Percentiles rank a stretch among this genome's conserved stretches.
Evolutionary conservation across 2,113 vertebrate species (phyloP).

Genomic region (Pelmatolapia mariae): DNA sequence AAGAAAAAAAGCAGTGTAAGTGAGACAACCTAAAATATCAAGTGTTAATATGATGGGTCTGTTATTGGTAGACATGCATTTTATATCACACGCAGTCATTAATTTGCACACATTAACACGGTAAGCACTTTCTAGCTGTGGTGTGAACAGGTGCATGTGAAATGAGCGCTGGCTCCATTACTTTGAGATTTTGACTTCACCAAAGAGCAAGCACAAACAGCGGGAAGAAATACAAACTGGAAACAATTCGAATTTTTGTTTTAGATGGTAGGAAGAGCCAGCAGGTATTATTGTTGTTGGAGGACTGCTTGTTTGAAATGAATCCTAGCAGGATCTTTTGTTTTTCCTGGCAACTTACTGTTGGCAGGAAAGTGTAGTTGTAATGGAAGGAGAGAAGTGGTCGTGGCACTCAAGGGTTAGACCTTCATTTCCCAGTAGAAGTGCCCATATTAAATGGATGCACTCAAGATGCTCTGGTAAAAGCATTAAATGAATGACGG

Average conservation of each 20-base stretch:
- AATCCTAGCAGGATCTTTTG: not conserved
- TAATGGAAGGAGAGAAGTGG: not conserved
- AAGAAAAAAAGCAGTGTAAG: not conserved
- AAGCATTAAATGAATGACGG: slow-evolving; percentile 31
- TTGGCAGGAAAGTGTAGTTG: not conserved
- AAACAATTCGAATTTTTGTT: not conserved
- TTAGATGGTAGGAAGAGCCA: not conserved
- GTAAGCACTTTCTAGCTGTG: not conserved
- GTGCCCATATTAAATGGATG: slow-evolving; percentile 28
- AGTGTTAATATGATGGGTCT: not conserved
- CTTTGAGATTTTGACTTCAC: not conserved
- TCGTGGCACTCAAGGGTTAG: not conserved
- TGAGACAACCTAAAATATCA: not conserved
- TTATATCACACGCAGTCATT: not conserved
- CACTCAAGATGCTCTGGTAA: slow-evolving; percentile 38
- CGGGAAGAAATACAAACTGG: not conserved
- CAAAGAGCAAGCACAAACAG: not conserved
- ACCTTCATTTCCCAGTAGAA: slow-evolving; percentile 6
- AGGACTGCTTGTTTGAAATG: not conserved
- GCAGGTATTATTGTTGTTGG: not conserved
- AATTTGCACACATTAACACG: not conserved
- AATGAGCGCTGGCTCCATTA: not conserved
- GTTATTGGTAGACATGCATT: not conserved
- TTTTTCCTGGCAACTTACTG: not conserved
- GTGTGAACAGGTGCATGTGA: not conserved